Percentiles rank a stretch among this genome's conserved stretches.
Evolutionary conservation across 2,888 invertebrate species (phyloP).

Genomic region (Operophtera brumata): DNA sequence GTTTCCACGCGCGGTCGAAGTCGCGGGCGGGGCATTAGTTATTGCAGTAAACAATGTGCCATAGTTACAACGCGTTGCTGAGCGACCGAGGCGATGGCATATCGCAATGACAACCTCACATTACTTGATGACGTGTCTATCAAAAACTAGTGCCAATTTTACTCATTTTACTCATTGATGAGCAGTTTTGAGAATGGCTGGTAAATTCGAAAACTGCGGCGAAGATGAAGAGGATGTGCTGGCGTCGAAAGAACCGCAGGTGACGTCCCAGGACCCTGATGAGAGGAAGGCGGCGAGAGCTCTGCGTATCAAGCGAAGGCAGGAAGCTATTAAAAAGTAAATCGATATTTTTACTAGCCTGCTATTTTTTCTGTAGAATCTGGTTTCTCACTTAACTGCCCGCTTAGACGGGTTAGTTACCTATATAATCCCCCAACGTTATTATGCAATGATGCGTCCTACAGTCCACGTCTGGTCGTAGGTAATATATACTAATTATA

Average conservation of each 20-base stretch:
- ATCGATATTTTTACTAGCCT: not conserved
- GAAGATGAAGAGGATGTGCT: constrained; percentile 70
- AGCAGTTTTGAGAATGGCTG: constrained; percentile 42
- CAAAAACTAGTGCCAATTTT: no score
- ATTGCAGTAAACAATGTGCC: no score
- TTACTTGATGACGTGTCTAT: no score
- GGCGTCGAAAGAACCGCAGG: constrained; percentile 79
- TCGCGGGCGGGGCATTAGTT: not conserved
- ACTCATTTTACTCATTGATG: not conserved
- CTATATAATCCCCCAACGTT: no score
- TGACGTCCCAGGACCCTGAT: constrained; percentile 82
- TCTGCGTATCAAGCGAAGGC: constrained; percentile 83
- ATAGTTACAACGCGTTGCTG: constrained; percentile 1
- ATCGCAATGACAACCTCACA: no score
- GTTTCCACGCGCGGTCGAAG: no score
- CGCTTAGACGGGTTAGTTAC: no score
- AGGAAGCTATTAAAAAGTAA: constrained; percentile 81
- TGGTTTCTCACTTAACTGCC: no score
- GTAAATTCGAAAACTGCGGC: constrained; percentile 47
- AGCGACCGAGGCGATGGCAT: not conserved
- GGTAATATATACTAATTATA: no score
- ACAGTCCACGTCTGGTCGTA: no score
- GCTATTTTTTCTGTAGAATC: not conserved
- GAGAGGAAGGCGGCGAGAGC: constrained; percentile 87
- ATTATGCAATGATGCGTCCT: no score